phyloP scores from a whole-genome alignment of 2,113 vertebrate species.

The Heterocephalus glaber region DNA sequence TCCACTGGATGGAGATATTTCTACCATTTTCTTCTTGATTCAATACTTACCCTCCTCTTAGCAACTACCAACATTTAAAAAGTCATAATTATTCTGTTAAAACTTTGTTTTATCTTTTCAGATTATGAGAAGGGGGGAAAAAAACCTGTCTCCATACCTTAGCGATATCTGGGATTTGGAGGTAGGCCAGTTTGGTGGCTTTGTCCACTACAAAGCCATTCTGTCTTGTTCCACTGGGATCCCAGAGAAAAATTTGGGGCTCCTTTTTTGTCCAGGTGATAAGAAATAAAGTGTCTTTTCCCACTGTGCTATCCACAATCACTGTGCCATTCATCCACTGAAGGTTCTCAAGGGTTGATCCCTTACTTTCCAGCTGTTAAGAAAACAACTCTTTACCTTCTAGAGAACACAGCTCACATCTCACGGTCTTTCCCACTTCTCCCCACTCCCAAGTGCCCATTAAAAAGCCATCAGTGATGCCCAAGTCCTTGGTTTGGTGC shows the following conservation, averaged over 20 bases:
- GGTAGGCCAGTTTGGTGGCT: conserved; percentile 65
- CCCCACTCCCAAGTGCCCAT: not conserved
- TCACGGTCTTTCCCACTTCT: not conserved
- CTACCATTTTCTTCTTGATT: not conserved
- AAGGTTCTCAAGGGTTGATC: not conserved
- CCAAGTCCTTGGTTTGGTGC: not conserved
- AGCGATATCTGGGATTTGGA: conserved; percentile 81
- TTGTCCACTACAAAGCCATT: conserved; percentile 61
- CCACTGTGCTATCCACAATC: conserved; percentile 82
- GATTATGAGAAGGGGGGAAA: not conserved
- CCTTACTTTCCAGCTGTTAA: conserved; percentile 84
- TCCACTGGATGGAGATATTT: not conserved
- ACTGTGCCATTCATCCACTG: conserved; percentile 83
- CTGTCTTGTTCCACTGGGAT: conserved; percentile 78
- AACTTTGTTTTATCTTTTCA: not conserved
- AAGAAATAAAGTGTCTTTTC: conserved; percentile 85
- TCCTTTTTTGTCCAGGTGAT: conserved; percentile 75
- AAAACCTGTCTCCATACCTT: conserved; percentile 76
- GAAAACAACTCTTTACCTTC: conserved; percentile 32
- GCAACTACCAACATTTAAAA: conserved; percentile 13
- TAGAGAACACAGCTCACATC: not conserved
- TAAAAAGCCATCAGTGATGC: not conserved
- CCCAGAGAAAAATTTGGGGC: conserved; percentile 76
- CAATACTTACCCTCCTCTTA: not conserved
- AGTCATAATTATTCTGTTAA: not conserved